These are phyloP conservation scores for Riptortus pedestris DNA, from an alignment of 1,140 invertebrate species.

Conservation along the genomic window DNA sequence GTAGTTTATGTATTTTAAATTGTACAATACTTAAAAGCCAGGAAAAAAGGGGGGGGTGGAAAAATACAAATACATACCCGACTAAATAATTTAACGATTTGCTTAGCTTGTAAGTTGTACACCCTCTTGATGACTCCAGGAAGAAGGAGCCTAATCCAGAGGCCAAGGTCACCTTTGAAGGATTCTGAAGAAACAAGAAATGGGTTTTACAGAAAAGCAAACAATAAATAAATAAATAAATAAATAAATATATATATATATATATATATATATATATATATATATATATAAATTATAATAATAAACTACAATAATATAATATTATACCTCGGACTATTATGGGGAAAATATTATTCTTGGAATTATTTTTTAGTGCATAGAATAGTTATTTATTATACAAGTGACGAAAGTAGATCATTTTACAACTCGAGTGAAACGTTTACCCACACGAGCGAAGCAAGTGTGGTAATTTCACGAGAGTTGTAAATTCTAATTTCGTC, in stretches of 20 bases:
- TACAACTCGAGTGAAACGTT: too few species aligned
- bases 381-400: too few species aligned
- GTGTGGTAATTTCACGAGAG: too few species aligned
- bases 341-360: too few species aligned
- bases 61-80: conserved; percentile 38
- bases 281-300: neutral
- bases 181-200: conserved; percentile 39
- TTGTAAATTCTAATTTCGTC: too few species aligned
- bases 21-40: neutral
- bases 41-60: too few species aligned
- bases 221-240: neutral
- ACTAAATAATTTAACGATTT: conserved; percentile 79
- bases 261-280: neutral
- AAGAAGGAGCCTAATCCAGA: conserved; percentile 78
- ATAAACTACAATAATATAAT: neutral
- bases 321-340: too few species aligned
- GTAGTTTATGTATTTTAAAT: too few species aligned
- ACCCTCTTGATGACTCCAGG: conserved; percentile 71
- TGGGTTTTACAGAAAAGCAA: too few species aligned
- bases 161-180: conserved; percentile 63
- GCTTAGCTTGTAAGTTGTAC: conserved; percentile 87
- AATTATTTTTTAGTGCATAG: too few species aligned
- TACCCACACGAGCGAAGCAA: too few species aligned
- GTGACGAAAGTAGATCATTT: too few species aligned
- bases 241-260: neutral